Conservation (phyloP, 2,113 vertebrate species). For the Myocastor coypus region DNA sequence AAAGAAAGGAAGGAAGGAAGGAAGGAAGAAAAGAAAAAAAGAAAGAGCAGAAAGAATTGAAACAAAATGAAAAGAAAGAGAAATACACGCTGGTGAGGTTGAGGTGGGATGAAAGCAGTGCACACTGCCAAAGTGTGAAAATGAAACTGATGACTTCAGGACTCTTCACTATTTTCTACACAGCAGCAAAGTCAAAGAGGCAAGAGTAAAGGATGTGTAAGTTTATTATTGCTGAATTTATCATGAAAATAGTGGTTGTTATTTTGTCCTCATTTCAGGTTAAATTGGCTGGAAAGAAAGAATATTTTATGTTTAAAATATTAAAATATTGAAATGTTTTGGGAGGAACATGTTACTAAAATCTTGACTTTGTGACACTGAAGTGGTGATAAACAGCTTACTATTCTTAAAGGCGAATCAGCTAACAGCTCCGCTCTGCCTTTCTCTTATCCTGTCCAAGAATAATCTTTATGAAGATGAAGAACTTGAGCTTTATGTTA, state of each 20-base stretch:
- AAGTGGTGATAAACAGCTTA: background rate
- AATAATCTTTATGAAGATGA: no score
- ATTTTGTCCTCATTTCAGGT: background rate
- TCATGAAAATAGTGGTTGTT: background rate
- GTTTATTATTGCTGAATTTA: background rate
- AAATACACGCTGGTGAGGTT: background rate
- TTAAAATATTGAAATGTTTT: accelerated
- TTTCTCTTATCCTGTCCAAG: background rate
- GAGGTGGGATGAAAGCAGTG: background rate
- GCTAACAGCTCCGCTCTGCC: background rate
- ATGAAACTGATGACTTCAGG: background rate
- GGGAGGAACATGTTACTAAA: background rate
- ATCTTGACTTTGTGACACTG: background rate
- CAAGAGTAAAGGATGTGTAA: background rate
- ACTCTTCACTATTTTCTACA: background rate
- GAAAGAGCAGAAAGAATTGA: no score
- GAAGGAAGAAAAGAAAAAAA: no score
- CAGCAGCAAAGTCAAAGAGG: background rate
- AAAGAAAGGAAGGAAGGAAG: no score
- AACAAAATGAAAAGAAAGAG: no score
- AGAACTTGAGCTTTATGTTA: background rate
- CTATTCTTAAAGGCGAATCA: background rate
- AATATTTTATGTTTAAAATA: background rate
- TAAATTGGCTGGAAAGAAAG: background rate
- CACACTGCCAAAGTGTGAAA: background rate